Evolutionary conservation across 2,888 invertebrate species (phyloP).

Genomic region (Rhaphigaster nebulosa): DNA sequence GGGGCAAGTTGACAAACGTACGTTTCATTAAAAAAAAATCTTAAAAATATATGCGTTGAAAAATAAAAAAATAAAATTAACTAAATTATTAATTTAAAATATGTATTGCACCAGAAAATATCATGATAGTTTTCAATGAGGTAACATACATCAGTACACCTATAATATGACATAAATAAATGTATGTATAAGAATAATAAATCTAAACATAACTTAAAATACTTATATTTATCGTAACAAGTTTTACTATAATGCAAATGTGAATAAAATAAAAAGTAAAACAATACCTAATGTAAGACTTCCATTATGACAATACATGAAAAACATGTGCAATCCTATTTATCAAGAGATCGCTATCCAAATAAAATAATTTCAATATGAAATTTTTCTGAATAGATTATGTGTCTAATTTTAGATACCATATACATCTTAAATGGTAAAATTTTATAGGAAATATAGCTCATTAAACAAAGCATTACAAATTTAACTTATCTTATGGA

Average conservation of each 20-base stretch:
- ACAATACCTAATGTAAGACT: not conserved
- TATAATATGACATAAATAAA: not conserved
- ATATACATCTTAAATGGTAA: not conserved
- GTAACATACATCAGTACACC: not conserved
- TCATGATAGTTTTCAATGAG: conserved; percentile 34
- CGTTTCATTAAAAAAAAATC: not conserved
- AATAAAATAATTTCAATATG: not conserved
- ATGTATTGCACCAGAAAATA: conserved; percentile 39
- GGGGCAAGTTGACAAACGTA: conserved; percentile 27
- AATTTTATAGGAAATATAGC: not conserved
- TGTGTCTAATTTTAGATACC: not conserved
- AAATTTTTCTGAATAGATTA: not conserved
- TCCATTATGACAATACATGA: not conserved
- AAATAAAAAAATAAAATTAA: not conserved
- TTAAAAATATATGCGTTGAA: not conserved
- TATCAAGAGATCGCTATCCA: not conserved
- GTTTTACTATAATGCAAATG: not conserved
- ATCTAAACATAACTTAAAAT: not conserved
- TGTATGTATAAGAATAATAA: not conserved
- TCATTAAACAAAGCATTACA: too few relatives aligned
- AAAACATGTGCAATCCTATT: not conserved
- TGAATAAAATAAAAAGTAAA: not conserved
- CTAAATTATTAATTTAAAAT: conserved; percentile 12
- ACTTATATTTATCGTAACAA: not conserved
- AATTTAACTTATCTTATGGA: too few relatives aligned